Evolutionary conservation across 2,797 vertebrate genomes (phyloP), one percentile per base, ranked within the genome.

Genomic region (Tokudaia muenninki): DNA sequence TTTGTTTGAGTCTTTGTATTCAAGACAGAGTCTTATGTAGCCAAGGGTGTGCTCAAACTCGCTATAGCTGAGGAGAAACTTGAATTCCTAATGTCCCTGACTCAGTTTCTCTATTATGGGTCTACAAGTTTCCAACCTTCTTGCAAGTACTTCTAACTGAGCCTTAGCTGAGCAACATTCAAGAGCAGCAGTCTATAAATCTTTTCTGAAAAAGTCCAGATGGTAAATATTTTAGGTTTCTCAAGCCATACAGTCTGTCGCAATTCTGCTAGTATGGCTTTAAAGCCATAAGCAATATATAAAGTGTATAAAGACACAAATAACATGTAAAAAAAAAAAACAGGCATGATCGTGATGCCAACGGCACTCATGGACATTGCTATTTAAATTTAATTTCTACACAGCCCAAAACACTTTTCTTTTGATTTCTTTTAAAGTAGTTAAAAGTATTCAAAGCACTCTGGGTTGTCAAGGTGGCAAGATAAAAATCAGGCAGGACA

Each of bases 321-420:
- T 3, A 70, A 47, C 22, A 61, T 3, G 5, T 37, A 86, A 77
- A 63, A 0, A 41, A 63, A 0, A 41, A 41, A 1, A 67, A 57
- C 55, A 88, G 80, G 24, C 6, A 3, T 10, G 14, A 9, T 17
- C 13, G 0, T 29, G 37, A 82, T 74, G 4, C 29, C 37, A n/a
- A 2, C 24, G 41, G 63, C 37, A 78, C 44, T 14, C 26, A 63
- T 0, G 0, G 81, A 59, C 17, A 72, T 55, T 75, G 80, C 81
- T 87, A 67, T 55, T 14, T 47, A 57, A 95, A 88, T 91, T 89
- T 31, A 89, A 57, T 70, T 82, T 91, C 89, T 24, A 87, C 16
- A 89, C 57, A 61, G 59, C 26, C 52, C 41, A 29, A 14, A 95
- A 95, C 81, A 29, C 0, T 87, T n/a, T 67, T 67, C 47, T 84